Evolutionary conservation across 1,140 invertebrate genomes (phyloP), one percentile per base, ranked within the genome.

Genomic region (Drosophila truncata): DNA sequence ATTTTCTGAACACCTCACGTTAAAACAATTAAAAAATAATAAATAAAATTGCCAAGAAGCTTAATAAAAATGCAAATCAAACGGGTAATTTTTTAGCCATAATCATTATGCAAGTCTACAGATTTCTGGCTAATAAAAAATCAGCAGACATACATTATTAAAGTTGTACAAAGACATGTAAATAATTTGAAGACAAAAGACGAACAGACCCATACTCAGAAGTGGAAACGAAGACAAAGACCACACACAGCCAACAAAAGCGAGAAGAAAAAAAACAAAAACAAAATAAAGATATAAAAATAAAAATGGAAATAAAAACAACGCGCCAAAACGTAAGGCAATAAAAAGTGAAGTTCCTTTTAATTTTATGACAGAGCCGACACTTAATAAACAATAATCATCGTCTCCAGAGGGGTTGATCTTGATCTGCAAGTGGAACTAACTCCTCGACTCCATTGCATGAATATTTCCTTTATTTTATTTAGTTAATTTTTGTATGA

Each of bases 341-440:
- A 83, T 88, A 87, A 87, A 86, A 78, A 72, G 55, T 44, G 39
- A 88, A 78, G 73, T 84, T 88, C 80, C 80, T 79, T 84, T 88
- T 88, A 65, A 84, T 87, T 84, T 87, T 67, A 88, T 78, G 85
- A 67, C 75, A 63, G 50, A 50, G 65, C 84, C 85, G 81, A 81
- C 84, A 88, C 84, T 84, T 90, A 88, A 88, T 88, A 88, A 88
- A 88, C 83, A 88, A 83, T 87, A 88, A 87, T 83, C 78, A 82
- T 69, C 63, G 73, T 50, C 55, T 44, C 63, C 33, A 62, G 50
- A 29, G 69, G 39, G 60, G 33, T 42, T 23, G 65, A 60, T 61
- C 64, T 37, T 39, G 76, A 60, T 60, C 50, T 33, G 7, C 54
- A 54, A 73, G 65, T 67, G 31, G 61, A 75, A 52, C 27, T 37